Conservation (phyloP, 1,140 invertebrate species). For the Eumaeus atala region DNA sequence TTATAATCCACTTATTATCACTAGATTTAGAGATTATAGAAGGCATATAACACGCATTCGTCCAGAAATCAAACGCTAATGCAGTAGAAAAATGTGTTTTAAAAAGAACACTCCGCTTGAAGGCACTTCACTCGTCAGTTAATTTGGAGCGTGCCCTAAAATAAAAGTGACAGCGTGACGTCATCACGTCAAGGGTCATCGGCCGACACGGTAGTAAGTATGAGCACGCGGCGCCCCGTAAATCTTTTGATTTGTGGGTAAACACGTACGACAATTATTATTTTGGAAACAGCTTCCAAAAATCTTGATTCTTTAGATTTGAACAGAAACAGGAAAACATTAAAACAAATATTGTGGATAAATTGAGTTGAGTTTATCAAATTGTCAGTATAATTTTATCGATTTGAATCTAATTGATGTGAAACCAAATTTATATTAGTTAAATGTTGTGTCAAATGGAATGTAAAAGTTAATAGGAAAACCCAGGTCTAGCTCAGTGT, state of each 20-base stretch:
- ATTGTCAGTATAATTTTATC: too few relatives aligned
- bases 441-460: too few relatives aligned
- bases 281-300: too few relatives aligned
- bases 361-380: too few relatives aligned
- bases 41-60: too few relatives aligned
- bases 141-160: slow-evolving; percentile 48
- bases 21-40: too few relatives aligned
- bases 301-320: too few relatives aligned
- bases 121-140: slow-evolving; percentile 26
- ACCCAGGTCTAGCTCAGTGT: too few relatives aligned
- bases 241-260: slow-evolving; percentile 9
- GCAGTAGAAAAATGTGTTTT: background rate
- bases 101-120: slow-evolving; percentile 17
- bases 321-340: slow-evolving; percentile 1
- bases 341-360: background rate
- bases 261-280: background rate
- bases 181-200: slow-evolving; percentile 31
- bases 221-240: slow-evolving; percentile 1
- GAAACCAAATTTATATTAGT: too few relatives aligned
- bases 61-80: background rate
- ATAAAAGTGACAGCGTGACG: slow-evolving; percentile 58
- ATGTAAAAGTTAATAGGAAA: too few relatives aligned
- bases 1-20: too few relatives aligned
- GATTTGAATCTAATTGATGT: too few relatives aligned
- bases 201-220: slow-evolving; percentile 23